Evolutionary conservation across 1,140 invertebrate genomes (phyloP), one percentile per base, ranked within the genome.

Genomic region (Diachasma alloeum): DNA sequence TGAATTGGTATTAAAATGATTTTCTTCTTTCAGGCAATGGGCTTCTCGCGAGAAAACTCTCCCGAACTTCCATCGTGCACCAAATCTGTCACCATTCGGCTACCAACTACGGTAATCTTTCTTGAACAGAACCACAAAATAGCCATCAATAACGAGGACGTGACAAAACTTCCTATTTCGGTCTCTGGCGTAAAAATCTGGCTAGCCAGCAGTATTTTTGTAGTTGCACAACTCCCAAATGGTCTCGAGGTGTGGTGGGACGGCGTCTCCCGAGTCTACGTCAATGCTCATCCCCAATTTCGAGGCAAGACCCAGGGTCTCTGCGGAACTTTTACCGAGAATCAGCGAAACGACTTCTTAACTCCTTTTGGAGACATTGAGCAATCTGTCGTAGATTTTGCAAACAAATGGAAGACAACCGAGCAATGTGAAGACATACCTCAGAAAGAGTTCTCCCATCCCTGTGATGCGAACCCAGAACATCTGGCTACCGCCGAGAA

Each of bases 321-420:
- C 6, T 98, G 97, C 83, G 97, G 97, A 19, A 97, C 96, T 0
- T 97, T 96, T 83, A 96, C 95, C 75, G 89, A 92, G 13, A 97
- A 96, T 83, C 95, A 96, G 83, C 94, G 94, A 81, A 96, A 97
- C 84, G 97, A 98, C 85, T 97, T 97, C 86, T 82, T 95, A 6
- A 97, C 96, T 0, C 95, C 94, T 0, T 94, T 97, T 83, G 94
- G 94, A 17, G 96, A 97, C 83, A 86, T 95, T 0, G 96, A 97
- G 83, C 92, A 94, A 56, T 91, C 93, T 0, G 90, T 93, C 0
- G 89, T 93, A 9, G 91, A 93, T 0, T 97, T 98, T 86, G 96
- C 95, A 0, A 96, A 96, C 84, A 96, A 96, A 81, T 97, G 96
- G 96, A 96, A 95, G 86, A 94, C 94, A 0, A 92, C 91, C 31